Percentiles rank a stretch among this genome's conserved stretches.
Conservation (phyloP, 2,888 invertebrate genomes). For the Troides aeacus region DNA sequence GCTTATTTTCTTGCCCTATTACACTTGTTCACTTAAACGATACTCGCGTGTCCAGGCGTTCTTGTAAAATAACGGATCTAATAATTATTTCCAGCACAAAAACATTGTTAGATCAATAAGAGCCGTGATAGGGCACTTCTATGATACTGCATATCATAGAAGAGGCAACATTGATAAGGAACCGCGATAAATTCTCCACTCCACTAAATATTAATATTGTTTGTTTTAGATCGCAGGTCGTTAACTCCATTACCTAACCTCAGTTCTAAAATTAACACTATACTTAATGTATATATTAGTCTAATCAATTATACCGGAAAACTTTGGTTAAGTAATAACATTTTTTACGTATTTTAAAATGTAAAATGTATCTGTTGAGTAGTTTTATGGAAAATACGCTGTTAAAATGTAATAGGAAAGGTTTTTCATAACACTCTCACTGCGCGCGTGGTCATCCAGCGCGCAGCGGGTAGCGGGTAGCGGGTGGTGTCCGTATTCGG, state of each 20-base stretch:
- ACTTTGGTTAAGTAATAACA: conserved; percentile 26
- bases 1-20: too few relatives aligned
- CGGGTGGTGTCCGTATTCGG: conserved; percentile 15
- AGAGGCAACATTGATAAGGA: conserved; percentile 44
- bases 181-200: conserved; percentile 39
- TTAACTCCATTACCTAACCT: conserved; percentile 40
- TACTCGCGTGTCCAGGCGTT: conserved; percentile 8
- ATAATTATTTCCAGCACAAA: conserved; percentile 27
- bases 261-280: conserved; percentile 5
- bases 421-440: conserved; percentile 24
- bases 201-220: conserved; percentile 42
- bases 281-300: too few relatives aligned
- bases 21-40: too few relatives aligned
- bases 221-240: conserved; percentile 43
- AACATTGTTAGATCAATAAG: conserved; percentile 19
- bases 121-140: background rate
- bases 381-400: too few relatives aligned
- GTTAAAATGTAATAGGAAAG: conserved; percentile 17
- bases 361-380: conserved; percentile 7
- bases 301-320: background rate
- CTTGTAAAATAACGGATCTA: conserved; percentile 27
- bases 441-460: background rate
- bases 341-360: conserved; percentile 34
- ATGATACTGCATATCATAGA: conserved; percentile 38
- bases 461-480: too few relatives aligned